These are phyloP conservation scores for Apodemia mormo DNA, from an alignment of 2,888 invertebrate genomes.

Conservation along the genomic window DNA sequence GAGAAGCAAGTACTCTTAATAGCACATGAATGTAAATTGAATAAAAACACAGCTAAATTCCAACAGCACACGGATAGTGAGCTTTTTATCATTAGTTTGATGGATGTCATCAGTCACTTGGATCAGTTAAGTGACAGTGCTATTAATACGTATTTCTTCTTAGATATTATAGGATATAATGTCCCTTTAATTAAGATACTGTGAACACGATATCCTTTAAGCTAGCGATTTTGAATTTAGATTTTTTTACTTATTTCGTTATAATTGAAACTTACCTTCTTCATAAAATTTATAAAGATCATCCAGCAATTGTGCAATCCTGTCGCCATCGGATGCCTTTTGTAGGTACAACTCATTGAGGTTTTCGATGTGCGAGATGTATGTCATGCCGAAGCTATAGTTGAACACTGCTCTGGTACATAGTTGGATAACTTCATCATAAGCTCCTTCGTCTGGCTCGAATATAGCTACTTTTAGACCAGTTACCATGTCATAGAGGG, in stretches of 20 bases:
- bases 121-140: too few relatives aligned
- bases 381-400: conserved; percentile 80
- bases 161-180: too few relatives aligned
- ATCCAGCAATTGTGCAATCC: conserved; percentile 79
- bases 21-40: too few relatives aligned
- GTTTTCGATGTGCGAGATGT: conserved; percentile 81
- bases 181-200: too few relatives aligned
- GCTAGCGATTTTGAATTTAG: too few relatives aligned
- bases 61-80: too few relatives aligned
- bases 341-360: conserved; percentile 85
- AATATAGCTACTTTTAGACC: conserved; percentile 76
- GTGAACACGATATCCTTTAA: too few relatives aligned
- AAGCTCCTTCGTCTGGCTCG: conserved; percentile 78
- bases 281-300: conserved; percentile 81
- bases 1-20: too few relatives aligned
- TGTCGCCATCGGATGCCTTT: conserved; percentile 67
- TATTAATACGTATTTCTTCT: too few relatives aligned
- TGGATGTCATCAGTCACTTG: too few relatives aligned
- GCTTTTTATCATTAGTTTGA: too few relatives aligned
- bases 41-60: too few relatives aligned
- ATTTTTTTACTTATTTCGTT: not conserved
- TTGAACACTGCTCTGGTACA: conserved; percentile 84
- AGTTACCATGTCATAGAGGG: conserved; percentile 79
- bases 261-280: conserved; percentile 49
- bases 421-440: conserved; percentile 74